Evolutionary conservation across 2,797 vertebrate species (phyloP).

Genomic region (Clarias laeviceps): DNA sequence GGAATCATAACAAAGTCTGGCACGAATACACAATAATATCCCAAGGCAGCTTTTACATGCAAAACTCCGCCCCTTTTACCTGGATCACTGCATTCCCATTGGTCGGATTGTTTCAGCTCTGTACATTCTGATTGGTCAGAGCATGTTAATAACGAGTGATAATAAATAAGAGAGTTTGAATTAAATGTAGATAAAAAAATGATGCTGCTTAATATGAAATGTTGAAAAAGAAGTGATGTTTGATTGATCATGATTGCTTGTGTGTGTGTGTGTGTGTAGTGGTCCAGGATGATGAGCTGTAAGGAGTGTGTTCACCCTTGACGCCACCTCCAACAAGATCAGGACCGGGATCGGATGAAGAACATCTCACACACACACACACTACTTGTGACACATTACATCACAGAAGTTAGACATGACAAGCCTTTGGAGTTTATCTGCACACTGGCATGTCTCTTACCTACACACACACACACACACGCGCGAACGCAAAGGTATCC

Average conservation of each 20-base stretch:
- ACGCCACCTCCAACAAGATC: constrained; percentile 30
- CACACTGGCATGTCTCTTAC: not conserved
- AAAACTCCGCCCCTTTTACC: not conserved
- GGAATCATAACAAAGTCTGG: not conserved
- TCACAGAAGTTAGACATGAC: not conserved
- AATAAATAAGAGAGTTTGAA: not conserved
- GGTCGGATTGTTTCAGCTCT: not conserved
- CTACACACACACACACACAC: constrained; percentile 2
- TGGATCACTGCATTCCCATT: not conserved
- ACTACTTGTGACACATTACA: not conserved
- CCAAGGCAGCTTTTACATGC: not conserved
- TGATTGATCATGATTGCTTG: constrained; percentile 9
- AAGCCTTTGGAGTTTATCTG: not conserved
- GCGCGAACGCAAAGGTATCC: not conserved
- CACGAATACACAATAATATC: too few species aligned
- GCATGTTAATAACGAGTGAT: not conserved
- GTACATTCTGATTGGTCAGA: not conserved
- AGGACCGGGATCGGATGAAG: constrained; percentile 1
- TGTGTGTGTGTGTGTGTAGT: constrained; percentile 62
- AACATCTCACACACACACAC: not conserved
- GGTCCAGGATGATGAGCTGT: constrained; percentile 69
- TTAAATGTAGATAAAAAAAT: not conserved
- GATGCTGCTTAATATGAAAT: not conserved
- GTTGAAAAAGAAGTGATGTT: not conserved
- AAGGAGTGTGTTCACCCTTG: constrained; percentile 33